Evolutionary conservation across 2,888 invertebrate species (phyloP).

Genomic region (Griposia aprilina): DNA sequence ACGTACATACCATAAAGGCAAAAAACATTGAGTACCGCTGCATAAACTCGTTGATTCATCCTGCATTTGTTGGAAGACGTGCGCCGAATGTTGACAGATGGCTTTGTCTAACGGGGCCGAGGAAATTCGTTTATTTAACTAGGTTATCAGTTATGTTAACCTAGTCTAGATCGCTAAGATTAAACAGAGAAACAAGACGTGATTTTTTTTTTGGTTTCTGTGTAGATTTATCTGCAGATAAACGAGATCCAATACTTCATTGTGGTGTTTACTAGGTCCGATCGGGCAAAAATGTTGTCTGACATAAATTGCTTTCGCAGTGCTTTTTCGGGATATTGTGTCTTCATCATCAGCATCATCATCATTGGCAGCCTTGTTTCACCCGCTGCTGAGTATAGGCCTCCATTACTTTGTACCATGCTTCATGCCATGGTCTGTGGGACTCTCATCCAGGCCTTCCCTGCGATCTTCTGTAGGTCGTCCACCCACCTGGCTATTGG

Average conservation of each 20-base stretch:
- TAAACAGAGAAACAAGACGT: not conserved
- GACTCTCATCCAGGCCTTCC: too few species aligned
- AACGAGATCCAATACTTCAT: not conserved
- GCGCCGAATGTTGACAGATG: constrained; percentile 60
- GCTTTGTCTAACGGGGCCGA: constrained; percentile 53
- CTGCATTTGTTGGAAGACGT: constrained; percentile 50
- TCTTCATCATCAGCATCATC: too few species aligned
- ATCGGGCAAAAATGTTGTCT: not conserved
- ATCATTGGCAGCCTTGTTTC: too few species aligned
- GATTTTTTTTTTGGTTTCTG: not conserved
- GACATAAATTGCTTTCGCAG: not conserved
- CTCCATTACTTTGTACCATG: too few species aligned
- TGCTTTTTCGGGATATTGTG: not conserved
- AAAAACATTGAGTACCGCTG: constrained; percentile 44
- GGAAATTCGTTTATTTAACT: constrained; percentile 49
- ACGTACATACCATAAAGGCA: not conserved
- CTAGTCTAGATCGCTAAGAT: constrained; percentile 43
- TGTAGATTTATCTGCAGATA: too few species aligned
- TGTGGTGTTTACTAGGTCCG: not conserved
- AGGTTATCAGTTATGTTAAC: constrained; percentile 56
- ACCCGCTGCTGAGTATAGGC: too few species aligned
- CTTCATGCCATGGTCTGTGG: too few species aligned
- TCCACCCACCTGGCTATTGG: too few species aligned
- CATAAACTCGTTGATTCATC: constrained; percentile 51
- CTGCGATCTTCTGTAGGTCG: too few species aligned